Conservation (phyloP, 2,113 vertebrate genomes). For the Tor tambroides region DNA sequence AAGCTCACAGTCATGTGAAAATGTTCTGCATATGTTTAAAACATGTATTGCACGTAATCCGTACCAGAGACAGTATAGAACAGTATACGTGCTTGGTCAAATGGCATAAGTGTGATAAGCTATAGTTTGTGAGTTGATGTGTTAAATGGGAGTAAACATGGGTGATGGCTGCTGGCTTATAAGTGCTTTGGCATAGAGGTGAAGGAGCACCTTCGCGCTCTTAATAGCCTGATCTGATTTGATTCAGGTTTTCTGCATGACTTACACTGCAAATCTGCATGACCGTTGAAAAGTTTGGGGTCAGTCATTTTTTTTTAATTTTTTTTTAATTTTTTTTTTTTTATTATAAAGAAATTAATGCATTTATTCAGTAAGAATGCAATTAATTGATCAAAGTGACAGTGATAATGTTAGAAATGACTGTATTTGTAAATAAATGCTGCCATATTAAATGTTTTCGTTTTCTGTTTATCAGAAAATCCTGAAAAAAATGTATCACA, state of each 20-base stretch:
- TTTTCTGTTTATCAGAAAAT: background rate
- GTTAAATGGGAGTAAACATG: constrained; percentile 11
- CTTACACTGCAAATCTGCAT: background rate
- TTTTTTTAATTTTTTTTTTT: background rate
- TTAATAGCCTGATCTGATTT: constrained; percentile 18
- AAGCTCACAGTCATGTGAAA: constrained; percentile 32
- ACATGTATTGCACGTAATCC: background rate
- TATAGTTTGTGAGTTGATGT: background rate
- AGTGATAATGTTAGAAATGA: background rate
- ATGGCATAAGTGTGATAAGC: background rate
- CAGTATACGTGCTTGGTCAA: background rate
- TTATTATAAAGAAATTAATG: background rate
- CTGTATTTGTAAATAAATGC: background rate
- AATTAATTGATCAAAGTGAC: background rate
- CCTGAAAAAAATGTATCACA: background rate
- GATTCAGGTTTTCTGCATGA: constrained; percentile 7
- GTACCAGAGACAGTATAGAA: background rate
- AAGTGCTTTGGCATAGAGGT: background rate
- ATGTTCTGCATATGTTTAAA: constrained; percentile 7
- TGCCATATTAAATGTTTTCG: background rate
- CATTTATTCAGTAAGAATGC: background rate
- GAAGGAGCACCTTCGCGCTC: background rate
- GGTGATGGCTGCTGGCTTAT: constrained; percentile 3
- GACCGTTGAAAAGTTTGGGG: background rate
- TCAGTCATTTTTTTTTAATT: background rate